phyloP scores from a whole-genome alignment of 2,888 invertebrate genomes.

The Callyntrura guangdongensis region DNA sequence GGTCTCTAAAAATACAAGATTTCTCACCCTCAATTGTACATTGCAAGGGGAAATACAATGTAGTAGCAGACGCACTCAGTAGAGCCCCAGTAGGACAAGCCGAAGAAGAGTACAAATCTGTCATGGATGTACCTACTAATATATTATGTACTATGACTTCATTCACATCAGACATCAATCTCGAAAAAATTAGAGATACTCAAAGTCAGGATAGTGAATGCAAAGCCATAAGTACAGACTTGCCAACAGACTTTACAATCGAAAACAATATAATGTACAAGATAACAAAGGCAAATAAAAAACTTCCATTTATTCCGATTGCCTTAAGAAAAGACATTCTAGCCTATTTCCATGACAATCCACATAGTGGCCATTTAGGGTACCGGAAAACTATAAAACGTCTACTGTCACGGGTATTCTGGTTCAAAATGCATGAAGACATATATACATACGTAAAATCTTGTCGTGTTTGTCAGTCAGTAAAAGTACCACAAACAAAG shows the following conservation, averaged over 20 bases:
- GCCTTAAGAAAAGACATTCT: constrained; percentile 15
- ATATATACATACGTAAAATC: constrained; percentile 30
- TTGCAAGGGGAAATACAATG: constrained; percentile 63
- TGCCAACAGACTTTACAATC: neutral
- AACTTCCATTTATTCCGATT: constrained; percentile 12
- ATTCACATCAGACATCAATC: neutral
- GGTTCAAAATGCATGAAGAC: constrained; percentile 21
- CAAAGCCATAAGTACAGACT: neutral
- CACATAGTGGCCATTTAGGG: constrained; percentile 50
- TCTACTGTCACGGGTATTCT: neutral
- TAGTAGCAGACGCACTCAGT: constrained; percentile 79
- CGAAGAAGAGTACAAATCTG: constrained; percentile 53
- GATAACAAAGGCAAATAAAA: neutral
- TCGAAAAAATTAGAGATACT: neutral
- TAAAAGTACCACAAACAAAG: neutral
- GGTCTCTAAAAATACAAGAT: constrained; percentile 78
- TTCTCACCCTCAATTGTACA: constrained; percentile 63
- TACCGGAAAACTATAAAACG: constrained; percentile 45
- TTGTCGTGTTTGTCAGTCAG: constrained; percentile 44
- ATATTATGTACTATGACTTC: neutral
- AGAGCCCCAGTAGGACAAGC: constrained; percentile 55
- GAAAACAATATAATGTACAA: neutral
- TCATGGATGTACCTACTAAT: constrained; percentile 38
- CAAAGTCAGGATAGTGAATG: constrained; percentile 7
- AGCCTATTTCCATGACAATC: constrained; percentile 41